Percentiles rank a stretch among this genome's conserved stretches.
Evolutionary conservation across 2,797 vertebrate genomes (phyloP).

Genomic region (Schizopygopsis pylzovi): DNA sequence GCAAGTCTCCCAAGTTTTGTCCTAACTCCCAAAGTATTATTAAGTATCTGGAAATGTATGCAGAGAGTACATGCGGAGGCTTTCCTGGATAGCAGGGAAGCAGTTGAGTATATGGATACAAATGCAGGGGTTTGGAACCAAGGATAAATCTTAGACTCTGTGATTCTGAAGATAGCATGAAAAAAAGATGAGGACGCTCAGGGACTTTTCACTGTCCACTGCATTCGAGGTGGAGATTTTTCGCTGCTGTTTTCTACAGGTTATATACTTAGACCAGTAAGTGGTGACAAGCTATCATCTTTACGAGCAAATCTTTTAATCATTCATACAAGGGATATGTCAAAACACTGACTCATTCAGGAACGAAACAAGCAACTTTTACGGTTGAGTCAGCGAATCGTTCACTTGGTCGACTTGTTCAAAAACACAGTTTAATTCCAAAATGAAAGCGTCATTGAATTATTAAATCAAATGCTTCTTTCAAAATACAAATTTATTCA

Average conservation of each 20-base stretch:
- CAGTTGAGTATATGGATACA: constrained; percentile 5
- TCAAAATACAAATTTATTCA: background rate
- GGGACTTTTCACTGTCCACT: constrained; percentile 1
- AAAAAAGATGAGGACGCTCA: constrained; percentile 15
- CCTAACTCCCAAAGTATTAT: background rate
- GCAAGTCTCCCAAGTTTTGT: constrained; percentile 1
- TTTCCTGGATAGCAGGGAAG: background rate
- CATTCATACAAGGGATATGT: background rate
- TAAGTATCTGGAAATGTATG: constrained; percentile 1
- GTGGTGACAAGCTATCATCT: background rate
- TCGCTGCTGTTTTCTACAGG: background rate
- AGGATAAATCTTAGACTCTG: background rate
- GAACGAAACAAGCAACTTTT: background rate
- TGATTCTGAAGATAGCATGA: background rate
- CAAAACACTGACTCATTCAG: background rate
- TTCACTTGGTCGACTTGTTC: background rate
- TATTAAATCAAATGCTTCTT: background rate
- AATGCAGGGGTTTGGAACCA: constrained; percentile 4
- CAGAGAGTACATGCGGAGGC: background rate
- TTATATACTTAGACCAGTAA: background rate
- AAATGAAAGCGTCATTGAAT: background rate
- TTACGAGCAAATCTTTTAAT: background rate
- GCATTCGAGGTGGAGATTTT: background rate
- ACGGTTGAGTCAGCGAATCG: background rate
- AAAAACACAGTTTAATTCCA: background rate